These are phyloP conservation scores for Diplodus sargus DNA, from an alignment of 2,797 vertebrate species.

Conservation along the genomic window DNA sequence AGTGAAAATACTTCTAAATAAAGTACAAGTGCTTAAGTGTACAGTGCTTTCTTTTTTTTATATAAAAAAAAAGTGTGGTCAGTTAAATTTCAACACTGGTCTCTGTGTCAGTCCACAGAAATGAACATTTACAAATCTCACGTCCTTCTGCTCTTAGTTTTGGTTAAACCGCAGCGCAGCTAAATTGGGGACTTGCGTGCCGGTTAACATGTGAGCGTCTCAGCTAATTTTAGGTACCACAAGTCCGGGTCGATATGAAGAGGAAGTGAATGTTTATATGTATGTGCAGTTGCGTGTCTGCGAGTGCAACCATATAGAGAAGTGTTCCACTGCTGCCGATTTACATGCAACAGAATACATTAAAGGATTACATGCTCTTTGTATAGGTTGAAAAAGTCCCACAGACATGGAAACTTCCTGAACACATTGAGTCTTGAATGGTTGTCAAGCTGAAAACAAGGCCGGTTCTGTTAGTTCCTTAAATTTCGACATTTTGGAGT, in stretches of 20 bases:
- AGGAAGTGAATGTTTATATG: slow-evolving; percentile 44
- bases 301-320: neutral
- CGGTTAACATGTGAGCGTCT: slow-evolving; percentile 34
- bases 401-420: neutral
- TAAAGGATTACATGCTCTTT: neutral
- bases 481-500: neutral
- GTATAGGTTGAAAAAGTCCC: neutral
- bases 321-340: neutral
- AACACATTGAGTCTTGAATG: neutral
- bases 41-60: neutral
- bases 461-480: neutral
- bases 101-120: neutral
- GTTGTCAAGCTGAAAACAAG: slow-evolving; percentile 7
- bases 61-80: neutral
- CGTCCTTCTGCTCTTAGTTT: neutral
- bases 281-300: neutral
- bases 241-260: slow-evolving; percentile 40
- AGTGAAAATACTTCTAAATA: neutral
- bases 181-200: slow-evolving; percentile 15
- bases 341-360: slow-evolving; percentile 1
- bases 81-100: neutral
- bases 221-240: slow-evolving; percentile 29
- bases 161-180: neutral
- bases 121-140: neutral
- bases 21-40: neutral